Conservation (phyloP, 2,797 vertebrate species). For the Semotilus atromaculatus region DNA sequence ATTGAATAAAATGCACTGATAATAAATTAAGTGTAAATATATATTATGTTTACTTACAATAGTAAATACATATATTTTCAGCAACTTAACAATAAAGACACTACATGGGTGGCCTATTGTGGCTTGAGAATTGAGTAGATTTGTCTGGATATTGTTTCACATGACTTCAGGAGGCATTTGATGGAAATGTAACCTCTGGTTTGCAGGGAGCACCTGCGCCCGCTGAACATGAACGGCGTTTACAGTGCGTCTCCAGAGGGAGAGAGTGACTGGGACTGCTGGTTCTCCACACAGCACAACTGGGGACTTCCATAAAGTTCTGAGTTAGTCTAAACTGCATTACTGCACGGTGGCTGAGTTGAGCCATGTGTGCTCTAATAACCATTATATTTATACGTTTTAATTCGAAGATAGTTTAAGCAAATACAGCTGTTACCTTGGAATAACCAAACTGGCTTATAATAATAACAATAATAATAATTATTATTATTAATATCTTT, state of each 20-base stretch:
- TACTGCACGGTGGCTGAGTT: background rate
- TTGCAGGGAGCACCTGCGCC: conserved; percentile 32
- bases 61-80: background rate
- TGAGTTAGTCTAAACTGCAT: background rate
- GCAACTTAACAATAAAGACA: background rate
- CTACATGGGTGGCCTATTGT: background rate
- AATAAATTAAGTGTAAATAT: background rate
- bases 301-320: conserved; percentile 15
- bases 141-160: conserved; percentile 40
- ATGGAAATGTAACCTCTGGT: conserved; percentile 33
- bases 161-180: conserved; percentile 37
- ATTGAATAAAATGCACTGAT: background rate
- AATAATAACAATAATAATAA: too few species aligned
- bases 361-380: background rate
- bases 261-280: conserved; percentile 16
- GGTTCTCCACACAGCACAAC: conserved; percentile 40
- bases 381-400: background rate
- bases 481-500: too few species aligned
- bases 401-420: background rate
- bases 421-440: background rate
- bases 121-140: conserved; percentile 8
- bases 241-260: conserved; percentile 26
- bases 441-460: background rate
- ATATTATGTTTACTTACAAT: background rate
- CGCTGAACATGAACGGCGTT: conserved; percentile 36